Evolutionary conservation across 2,888 invertebrate genomes (phyloP), one percentile per base, ranked within the genome.

Genomic region (Rotaria sp.): DNA sequence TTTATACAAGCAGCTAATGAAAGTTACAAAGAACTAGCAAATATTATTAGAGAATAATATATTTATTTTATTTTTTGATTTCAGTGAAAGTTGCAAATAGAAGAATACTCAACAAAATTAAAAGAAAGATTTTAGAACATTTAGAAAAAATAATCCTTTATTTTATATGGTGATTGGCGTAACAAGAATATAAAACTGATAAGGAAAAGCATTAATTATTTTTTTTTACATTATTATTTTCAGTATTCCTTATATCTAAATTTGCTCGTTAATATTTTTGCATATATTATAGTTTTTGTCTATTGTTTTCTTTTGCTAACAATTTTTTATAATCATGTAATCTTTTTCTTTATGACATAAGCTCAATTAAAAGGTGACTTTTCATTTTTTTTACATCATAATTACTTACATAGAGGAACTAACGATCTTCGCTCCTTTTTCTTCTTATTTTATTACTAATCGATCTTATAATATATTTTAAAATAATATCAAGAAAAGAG

Each of bases 21-120:
- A n/a, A 86, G 85, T 35, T 85, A 85, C 57, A 57, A 85, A 30
- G 52, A 75, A 41, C n/a, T 86, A 50, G 48, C 85, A 80, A 80
- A 86, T 45, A 86, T 85, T 30, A 57, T 86, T 35, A 85, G 85
- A 85, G 11, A 15, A 45, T 80, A 45, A n/a, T 45, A 45, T 80
- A 35, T 10, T 50, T 50, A 13, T 50, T 50, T 18, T 3, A 4
- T 50, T 50, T 30, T 18, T 67, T 67, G 35, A 67, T 30, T 30
- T 30, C 38, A 35, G 11, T 67, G 2, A 18, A n/a, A 67, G 35
- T 3, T 38, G 2, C 18, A 18, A 30, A 35, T 4, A 35, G 1
- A 21, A 11, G 15, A 59, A 5, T 4, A 2, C 0, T n/a, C 10
- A 59, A 8, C 13, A 30, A n/a, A 30, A 30, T 30, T 15, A 15